phyloP scores from a whole-genome alignment of 2,888 invertebrate species.

The Rhimphoctona megacephalus region DNA sequence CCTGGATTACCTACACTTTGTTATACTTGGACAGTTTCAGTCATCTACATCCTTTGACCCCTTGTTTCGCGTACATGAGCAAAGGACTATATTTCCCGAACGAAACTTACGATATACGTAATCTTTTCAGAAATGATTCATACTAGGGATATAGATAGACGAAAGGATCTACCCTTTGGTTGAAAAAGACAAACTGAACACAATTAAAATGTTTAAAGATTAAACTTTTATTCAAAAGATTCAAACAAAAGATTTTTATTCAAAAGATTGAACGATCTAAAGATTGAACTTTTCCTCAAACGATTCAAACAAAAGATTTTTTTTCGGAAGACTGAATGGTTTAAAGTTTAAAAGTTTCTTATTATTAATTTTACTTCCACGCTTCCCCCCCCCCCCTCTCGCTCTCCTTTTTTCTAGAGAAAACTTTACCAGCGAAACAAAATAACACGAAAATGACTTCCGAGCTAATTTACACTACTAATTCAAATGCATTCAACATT shows the following conservation, averaged over 20 bases:
- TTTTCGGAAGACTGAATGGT: neutral
- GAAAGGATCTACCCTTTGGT: neutral
- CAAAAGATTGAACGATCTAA: neutral
- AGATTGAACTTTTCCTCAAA: neutral
- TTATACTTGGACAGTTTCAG: conserved; percentile 40
- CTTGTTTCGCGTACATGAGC: neutral
- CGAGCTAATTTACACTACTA: neutral
- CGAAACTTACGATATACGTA: neutral
- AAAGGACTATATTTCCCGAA: neutral
- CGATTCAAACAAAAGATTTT: neutral
- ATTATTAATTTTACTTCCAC: neutral
- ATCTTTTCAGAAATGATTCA: neutral
- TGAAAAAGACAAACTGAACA: neutral
- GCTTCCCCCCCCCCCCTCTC: neutral
- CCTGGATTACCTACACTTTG: conserved; percentile 29
- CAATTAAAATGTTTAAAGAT: neutral
- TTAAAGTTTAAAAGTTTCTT: neutral
- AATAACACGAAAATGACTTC: neutral
- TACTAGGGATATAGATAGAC: neutral
- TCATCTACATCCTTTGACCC: conserved; percentile 2
- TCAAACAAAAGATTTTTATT: neutral
- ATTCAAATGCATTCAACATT: neutral
- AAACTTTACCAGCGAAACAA: neutral
- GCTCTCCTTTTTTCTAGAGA: neutral
- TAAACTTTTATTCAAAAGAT: no score